Conservation (phyloP, 2,113 vertebrate species). For the Lagopus leucura region DNA sequence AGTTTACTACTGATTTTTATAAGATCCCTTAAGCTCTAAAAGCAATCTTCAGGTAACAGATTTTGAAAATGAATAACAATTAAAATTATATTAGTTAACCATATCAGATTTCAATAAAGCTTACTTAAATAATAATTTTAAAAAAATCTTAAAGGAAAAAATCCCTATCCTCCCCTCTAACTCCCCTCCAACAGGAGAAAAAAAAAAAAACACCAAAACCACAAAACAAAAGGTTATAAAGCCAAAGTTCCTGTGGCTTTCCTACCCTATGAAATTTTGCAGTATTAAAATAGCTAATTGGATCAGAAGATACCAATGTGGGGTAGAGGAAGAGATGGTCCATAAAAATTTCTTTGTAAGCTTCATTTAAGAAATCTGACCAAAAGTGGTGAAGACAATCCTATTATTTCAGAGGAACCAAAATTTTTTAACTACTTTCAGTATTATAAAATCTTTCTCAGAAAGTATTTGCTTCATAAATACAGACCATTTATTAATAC, state of each 20-base stretch:
- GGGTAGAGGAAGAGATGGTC: rapidly evolving
- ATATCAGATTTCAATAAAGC: not conserved
- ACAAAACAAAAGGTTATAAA: not conserved
- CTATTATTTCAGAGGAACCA: not conserved
- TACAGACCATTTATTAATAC: not conserved
- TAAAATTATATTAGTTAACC: not conserved
- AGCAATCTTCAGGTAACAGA: not conserved
- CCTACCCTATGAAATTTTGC: not conserved
- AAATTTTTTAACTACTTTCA: not conserved
- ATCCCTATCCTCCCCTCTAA: not conserved
- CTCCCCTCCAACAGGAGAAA: not conserved
- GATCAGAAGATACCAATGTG: not conserved
- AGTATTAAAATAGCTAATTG: not conserved
- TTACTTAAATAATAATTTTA: not conserved
- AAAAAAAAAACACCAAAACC: not conserved
- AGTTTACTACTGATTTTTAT: not conserved
- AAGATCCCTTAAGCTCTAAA: not conserved
- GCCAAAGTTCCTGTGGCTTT: not conserved
- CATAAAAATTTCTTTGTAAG: not conserved
- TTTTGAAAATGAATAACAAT: not conserved
- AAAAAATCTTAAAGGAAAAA: not conserved
- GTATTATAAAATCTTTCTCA: not conserved
- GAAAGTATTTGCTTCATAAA: not conserved
- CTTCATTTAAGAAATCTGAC: not conserved
- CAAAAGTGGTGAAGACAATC: not conserved